phyloP scores from a whole-genome alignment of 2,797 vertebrate genomes.

The Hyperoplus immaculatus region DNA sequence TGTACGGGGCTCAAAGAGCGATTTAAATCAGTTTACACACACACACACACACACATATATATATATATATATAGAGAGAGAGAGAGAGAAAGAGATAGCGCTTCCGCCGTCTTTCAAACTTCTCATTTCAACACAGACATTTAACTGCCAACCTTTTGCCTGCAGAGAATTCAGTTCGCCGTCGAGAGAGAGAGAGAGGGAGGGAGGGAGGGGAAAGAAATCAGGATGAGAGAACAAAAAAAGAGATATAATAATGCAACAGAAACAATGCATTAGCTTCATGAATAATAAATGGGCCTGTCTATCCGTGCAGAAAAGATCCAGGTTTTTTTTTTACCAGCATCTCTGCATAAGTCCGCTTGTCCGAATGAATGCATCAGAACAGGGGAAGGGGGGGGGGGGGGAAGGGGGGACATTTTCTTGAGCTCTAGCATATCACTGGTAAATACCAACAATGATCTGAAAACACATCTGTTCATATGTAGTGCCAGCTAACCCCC shows the following conservation, averaged over 20 bases:
- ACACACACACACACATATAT: conserved; percentile 58
- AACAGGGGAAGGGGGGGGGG: conserved; percentile 23
- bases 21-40: conserved; percentile 89
- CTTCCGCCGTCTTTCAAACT: conserved; percentile 85
- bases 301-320: conserved; percentile 77
- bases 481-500: conserved; percentile 71
- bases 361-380: conserved; percentile 85
- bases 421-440: conserved; percentile 71
- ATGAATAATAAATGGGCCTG: conserved; percentile 86
- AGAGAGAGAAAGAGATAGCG: conserved; percentile 72
- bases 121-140: conserved; percentile 88
- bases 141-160: conserved; percentile 86
- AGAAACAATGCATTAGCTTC: conserved; percentile 89
- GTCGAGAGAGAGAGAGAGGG: conserved; percentile 35
- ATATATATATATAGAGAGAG: too few relatives aligned
- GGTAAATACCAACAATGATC: conserved; percentile 79
- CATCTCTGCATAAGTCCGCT: conserved; percentile 79
- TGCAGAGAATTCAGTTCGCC: conserved; percentile 74
- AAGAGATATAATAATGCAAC: conserved; percentile 85
- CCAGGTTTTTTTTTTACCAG: conserved; percentile 65
- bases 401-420: conserved; percentile 60
- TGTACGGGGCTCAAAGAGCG: conserved; percentile 87
- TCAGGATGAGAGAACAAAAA: conserved; percentile 63
- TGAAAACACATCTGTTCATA: conserved; percentile 75
- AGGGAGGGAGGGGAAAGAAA: conserved; percentile 19